A percentile compares a stretch with the other conserved stretches of the same genome.
Evolutionary conservation across 2,797 vertebrate genomes (phyloP).

Genomic region (Chaetophractus vellerosus): DNA sequence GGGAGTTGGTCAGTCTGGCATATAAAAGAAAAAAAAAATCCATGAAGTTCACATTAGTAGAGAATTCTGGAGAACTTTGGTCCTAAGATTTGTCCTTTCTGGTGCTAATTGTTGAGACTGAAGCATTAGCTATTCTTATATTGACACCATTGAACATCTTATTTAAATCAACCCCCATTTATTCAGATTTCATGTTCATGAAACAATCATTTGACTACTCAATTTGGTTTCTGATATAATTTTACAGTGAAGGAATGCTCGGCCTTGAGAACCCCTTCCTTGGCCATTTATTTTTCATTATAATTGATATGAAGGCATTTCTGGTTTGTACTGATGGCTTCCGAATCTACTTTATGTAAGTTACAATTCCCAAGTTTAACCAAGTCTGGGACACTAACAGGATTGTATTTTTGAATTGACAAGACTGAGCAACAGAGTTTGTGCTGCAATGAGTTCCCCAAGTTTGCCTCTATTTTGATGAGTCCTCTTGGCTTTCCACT

Average conservation of each 20-base stretch:
- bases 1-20: background rate
- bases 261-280: background rate
- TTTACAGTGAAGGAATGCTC: slow-evolving; percentile 34
- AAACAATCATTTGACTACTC: slow-evolving; percentile 15
- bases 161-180: slow-evolving; percentile 13
- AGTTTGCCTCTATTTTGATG: background rate
- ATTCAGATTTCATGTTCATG: background rate
- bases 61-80: slow-evolving; percentile 25
- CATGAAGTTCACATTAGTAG: background rate
- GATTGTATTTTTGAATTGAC: background rate
- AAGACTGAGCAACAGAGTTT: background rate
- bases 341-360: background rate
- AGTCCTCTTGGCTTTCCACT: background rate
- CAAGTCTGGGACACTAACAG: background rate
- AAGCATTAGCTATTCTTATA: background rate
- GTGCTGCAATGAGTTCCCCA: background rate
- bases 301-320: background rate
- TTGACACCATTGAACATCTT: background rate
- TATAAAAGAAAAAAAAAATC: background rate
- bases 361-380: background rate
- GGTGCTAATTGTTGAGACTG: background rate
- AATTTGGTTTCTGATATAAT: slow-evolving; percentile 27
- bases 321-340: background rate
- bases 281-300: background rate
- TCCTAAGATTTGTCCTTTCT: background rate